These are phyloP conservation scores for Harpagifer antarcticus DNA, from an alignment of 2,797 vertebrate genomes.

Conservation along the genomic window DNA sequence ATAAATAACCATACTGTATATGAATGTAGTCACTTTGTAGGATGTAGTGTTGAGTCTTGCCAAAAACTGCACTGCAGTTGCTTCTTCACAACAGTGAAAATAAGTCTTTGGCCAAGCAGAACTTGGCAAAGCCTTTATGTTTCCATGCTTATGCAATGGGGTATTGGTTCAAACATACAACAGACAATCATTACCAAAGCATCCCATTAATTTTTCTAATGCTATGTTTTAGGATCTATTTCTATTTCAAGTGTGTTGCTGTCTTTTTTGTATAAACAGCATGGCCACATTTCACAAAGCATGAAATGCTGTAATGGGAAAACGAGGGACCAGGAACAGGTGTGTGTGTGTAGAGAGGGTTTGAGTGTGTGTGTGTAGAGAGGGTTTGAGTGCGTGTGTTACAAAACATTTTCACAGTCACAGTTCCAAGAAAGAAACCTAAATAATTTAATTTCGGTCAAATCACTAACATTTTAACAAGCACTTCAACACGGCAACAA, in stretches of 20 bases:
- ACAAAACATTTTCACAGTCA: conserved; percentile 1
- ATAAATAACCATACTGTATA: conserved; percentile 11
- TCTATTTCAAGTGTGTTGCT: neutral
- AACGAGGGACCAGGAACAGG: neutral
- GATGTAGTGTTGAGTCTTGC: conserved; percentile 8
- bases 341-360: neutral
- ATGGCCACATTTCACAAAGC: neutral
- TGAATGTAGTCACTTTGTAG: neutral
- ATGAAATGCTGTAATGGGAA: neutral
- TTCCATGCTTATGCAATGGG: conserved; percentile 34
- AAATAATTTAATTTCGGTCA: conserved; percentile 81
- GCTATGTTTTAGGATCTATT: conserved; percentile 19
- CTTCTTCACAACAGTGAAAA: conserved; percentile 23
- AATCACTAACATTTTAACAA: conserved; percentile 65
- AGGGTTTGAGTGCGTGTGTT: neutral
- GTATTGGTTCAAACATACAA: conserved; percentile 39
- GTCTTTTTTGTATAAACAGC: conserved; percentile 19
- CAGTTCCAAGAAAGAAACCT: conserved; percentile 43
- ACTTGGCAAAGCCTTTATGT: conserved; percentile 46
- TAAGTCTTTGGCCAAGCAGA: conserved; percentile 1
- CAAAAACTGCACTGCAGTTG: conserved; percentile 9
- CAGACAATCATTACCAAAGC: conserved; percentile 45
- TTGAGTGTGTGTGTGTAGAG: neutral
- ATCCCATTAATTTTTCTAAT: conserved; percentile 30
- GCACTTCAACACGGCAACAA: conserved; percentile 72